These are phyloP conservation scores for Coracopsis vasa DNA, from an alignment of 2,113 vertebrate genomes.

Conservation along the genomic window DNA sequence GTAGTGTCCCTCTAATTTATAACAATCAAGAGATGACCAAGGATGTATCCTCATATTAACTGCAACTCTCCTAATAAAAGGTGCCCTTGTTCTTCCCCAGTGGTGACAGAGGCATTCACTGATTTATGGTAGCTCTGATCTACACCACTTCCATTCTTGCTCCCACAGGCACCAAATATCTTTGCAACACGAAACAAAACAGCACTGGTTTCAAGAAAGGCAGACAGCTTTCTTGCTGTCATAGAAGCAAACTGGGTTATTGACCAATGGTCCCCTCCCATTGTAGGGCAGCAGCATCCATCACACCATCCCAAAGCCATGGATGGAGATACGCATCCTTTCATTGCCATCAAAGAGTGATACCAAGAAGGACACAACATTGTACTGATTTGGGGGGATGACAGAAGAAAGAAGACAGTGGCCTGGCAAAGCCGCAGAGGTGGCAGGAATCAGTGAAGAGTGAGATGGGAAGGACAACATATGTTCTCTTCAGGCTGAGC, in stretches of 20 bases:
- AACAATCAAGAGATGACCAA: slow-evolving; percentile 6
- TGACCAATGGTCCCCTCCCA: background rate
- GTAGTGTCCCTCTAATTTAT: background rate
- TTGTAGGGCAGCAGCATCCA: background rate
- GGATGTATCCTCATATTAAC: background rate
- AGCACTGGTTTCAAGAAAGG: background rate
- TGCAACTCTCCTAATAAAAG: background rate
- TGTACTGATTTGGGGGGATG: background rate
- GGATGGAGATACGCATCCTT: background rate
- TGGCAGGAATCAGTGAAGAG: background rate
- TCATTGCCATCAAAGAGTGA: background rate
- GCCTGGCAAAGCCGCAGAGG: background rate
- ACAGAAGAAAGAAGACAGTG: background rate
- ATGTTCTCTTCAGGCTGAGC: background rate
- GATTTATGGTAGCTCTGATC: slow-evolving; percentile 18
- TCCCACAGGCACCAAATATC: background rate
- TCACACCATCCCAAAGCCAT: rapidly evolving
- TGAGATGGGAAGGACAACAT: background rate
- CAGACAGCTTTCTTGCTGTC: background rate
- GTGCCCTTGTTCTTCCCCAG: background rate
- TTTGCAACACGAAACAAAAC: background rate
- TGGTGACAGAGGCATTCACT: background rate
- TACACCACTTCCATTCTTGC: background rate
- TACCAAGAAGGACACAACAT: background rate
- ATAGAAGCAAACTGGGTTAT: background rate